phyloP scores from a whole-genome alignment of 1,140 invertebrate species.

The Pectinophora gossypiella region DNA sequence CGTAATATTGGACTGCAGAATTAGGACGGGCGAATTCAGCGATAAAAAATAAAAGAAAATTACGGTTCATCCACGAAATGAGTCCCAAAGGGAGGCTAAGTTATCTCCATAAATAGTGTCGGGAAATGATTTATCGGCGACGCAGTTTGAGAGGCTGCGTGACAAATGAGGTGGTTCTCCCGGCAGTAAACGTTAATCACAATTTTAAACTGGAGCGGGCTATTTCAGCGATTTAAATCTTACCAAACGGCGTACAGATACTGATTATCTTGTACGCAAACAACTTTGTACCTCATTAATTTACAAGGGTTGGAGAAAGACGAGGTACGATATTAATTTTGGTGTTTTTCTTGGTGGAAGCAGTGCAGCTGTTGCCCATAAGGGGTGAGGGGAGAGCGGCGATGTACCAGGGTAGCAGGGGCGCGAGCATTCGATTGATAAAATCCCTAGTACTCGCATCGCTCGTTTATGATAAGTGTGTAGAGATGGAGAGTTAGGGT shows the following conservation, averaged over 20 bases:
- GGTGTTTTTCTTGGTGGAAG: conserved; percentile 10
- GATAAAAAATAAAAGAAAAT: conserved; percentile 38
- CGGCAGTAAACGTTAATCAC: conserved; percentile 32
- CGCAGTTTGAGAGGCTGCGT: conserved; percentile 36
- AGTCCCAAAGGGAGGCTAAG: conserved; percentile 23
- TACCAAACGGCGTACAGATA: conserved; percentile 6
- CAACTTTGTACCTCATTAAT: conserved; percentile 28
- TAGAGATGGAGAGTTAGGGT: not conserved
- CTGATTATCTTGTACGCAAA: conserved; percentile 22
- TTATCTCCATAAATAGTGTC: conserved; percentile 52
- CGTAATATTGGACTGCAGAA: conserved; percentile 20
- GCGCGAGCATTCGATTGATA: conserved; percentile 30
- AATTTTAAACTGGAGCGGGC: conserved; percentile 30
- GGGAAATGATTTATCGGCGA: conserved; percentile 43
- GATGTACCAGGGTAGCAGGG: conserved; percentile 5
- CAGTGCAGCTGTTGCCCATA: conserved; percentile 17
- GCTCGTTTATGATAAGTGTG: not conserved
- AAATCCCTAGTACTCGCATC: conserved; percentile 28
- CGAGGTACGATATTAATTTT: conserved; percentile 23
- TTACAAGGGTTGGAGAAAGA: conserved; percentile 8
- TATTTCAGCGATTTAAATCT: conserved; percentile 1
- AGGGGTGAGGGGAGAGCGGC: not conserved
- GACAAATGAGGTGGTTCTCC: conserved; percentile 42
- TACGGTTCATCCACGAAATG: conserved; percentile 31
- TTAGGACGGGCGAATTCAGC: conserved; percentile 19